Evolutionary conservation across 2,113 vertebrate genomes (phyloP), one percentile per base, ranked within the genome.

Genomic region (Pollimyrus isidori): DNA sequence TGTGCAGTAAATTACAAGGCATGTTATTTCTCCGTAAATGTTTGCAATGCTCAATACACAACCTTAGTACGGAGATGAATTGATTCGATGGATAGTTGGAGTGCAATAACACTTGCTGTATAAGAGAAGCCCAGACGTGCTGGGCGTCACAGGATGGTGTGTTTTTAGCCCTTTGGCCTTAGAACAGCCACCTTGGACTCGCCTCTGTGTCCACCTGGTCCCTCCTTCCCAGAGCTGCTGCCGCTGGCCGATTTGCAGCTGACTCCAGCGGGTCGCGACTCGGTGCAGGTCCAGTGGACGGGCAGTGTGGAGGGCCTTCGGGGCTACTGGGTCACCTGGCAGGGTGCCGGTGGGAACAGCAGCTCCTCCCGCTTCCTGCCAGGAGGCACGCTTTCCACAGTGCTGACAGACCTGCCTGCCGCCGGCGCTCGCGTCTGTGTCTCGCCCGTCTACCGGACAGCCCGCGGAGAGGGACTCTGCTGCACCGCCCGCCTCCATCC

Each of bases 281-380:
- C 95, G 0, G 95, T 98, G 90, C 93, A 92, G 90, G 97, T 97
- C 0, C 94, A 96, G 0, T 98, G 97, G 97, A 96, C 95, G 69
- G 73, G 95, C 0, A 94, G 94, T 0, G 91, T 11, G 0, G 93
- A 94, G 0, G 92, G 93, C 0, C 94, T 97, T 15, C 95, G 92
- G 0, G 97, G 97, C 0, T 98, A 98, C 95, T 95, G 94, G 49
- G 94, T 98, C 62, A 95, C 96, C 21, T 98, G 97, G 97, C 93
- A 95, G 94, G 83, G 92, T 82, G 53, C 92, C 39, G 88, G 85
- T 80, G 39, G 13, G 0, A 0, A 92, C 92, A 88, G 91, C 45
- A 87, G 89, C 91, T 3, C 95, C 93, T 15, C 94, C 83, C 11
- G 92, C 93, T 93, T 97, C 90, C n/a, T 97, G 93, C 90, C 94